Percentiles rank a stretch among this genome's conserved stretches.
Evolutionary conservation across 2,888 invertebrate genomes (phyloP).

Genomic region (Hirtodrosophila histrioides): DNA sequence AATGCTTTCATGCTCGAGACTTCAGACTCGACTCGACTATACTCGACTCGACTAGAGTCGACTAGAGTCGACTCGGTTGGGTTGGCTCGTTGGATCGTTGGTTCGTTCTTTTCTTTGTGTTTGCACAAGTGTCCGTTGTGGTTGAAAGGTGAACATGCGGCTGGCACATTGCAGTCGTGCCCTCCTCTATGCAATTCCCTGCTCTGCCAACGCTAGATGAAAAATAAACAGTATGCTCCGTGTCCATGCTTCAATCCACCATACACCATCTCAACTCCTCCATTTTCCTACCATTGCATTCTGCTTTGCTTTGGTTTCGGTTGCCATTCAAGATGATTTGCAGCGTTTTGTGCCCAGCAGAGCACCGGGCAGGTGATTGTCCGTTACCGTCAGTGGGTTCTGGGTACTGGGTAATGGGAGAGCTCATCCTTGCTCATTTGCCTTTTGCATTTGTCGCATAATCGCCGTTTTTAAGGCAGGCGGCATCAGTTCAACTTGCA

Average conservation of each 20-base stretch:
- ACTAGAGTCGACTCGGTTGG: slow-evolving; percentile 9
- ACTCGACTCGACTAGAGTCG: slow-evolving; percentile 6
- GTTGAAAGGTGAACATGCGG: slow-evolving; percentile 71
- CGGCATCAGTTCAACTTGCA: slow-evolving; percentile 57
- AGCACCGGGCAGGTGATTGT: slow-evolving; percentile 23
- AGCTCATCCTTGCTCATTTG: slow-evolving; percentile 60
- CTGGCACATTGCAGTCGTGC: slow-evolving; percentile 45
- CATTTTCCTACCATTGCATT: not conserved
- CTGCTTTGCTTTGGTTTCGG: slow-evolving; percentile 23
- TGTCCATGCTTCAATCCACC: slow-evolving; percentile 39
- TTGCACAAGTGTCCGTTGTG: slow-evolving; percentile 76
- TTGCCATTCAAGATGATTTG: slow-evolving; percentile 72
- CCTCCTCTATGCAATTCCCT: slow-evolving; percentile 23
- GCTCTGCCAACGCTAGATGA: slow-evolving; percentile 58
- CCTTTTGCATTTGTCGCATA: slow-evolving; percentile 69
- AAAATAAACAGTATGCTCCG: slow-evolving; percentile 74
- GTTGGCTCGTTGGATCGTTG: slow-evolving; percentile 18
- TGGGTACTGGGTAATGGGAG: slow-evolving; percentile 1
- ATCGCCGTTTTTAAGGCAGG: slow-evolving; percentile 55
- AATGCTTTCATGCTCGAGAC: slow-evolving; percentile 64
- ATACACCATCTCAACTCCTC: slow-evolving; percentile 1
- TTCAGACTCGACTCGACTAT: slow-evolving; percentile 11
- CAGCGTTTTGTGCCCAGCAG: slow-evolving; percentile 42
- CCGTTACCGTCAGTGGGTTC: slow-evolving; percentile 5
- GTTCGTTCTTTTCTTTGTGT: slow-evolving; percentile 51